Evolutionary conservation across 1,140 invertebrate species (phyloP), one percentile per base, ranked within the genome.

Genomic region (Drosophila busckii): DNA sequence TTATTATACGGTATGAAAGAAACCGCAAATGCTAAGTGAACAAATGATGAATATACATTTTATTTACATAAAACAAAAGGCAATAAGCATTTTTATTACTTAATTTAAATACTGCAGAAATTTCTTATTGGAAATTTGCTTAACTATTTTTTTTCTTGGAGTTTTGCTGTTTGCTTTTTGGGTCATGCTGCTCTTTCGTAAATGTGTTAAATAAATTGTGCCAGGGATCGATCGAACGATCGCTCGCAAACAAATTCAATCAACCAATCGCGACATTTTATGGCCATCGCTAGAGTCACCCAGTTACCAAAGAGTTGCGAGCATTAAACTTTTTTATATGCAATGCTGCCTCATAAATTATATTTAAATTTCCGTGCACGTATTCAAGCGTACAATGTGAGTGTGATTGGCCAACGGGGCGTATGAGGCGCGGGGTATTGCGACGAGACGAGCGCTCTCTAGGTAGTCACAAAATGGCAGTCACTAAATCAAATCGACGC

Each of bases 351-450:
- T 75, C 75, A 73, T 82, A 82, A 80, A 80, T 80, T 75, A 70
- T 82, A 75, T 80, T 80, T 75, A 83, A 82, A 80, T 80, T 80
- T 80, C 75, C 53, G 65, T 60, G 58, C 75, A 80, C 75, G 75
- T 80, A 73, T 61, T 66, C 49, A 61, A 50, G 64, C 64, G 64
- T 68, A 64, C 60, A 64, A 68, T 59, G 61, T 64, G 61, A 45
- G 38, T 38, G 52, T 55, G 40, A 26, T 17, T 26, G 37, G 22
- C 7, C 10, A 17, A 9, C 6, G 20, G 37, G 17, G 4, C 10
- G 2, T 2, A 10, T 8, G 12, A 1, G 42, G 12, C 9, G 12
- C 10, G 42, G 20, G 9, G 19, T n/a, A n/a, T n/a, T n/a, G 6
- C 2, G 26, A 28, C 6, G 8, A 8, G 44, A 4, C 5, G 6